Base-by-base conservation (phyloP, 2,113 vertebrate genomes). In the Platichthys stellatus region DNA sequence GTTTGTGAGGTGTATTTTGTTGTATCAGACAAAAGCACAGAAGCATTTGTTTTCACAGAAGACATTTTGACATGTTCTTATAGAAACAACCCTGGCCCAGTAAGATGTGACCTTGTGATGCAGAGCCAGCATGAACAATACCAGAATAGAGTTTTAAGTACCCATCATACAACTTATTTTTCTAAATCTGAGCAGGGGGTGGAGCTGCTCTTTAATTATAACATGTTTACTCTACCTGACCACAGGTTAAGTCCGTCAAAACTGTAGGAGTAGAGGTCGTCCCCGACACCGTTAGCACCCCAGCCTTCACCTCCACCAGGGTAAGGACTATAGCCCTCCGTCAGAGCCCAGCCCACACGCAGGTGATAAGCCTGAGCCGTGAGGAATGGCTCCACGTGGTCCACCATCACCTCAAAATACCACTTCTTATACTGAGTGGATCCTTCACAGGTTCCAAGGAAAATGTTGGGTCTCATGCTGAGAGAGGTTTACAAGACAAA, bases 381-480 rank as follows among this genome's bases (percentile, higher is more conserved):
- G 49, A 97, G 81, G 72, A 97, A 98, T 0, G 96, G 93, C 79
- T 94, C 94, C 84, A 96, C 95, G 0, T 95, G 88, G 28, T 97
- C 96, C 86, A 97, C 96, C 78, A 97, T 96, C 88, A 98, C 82
- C 82, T 98, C 97, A 72, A 95, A 98, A 80, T 98, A 98, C 97
- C 97, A 98, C 85, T 97, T 96, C 89, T 94, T 94, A 20, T 95
- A 98, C 85, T 97, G 96, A 0, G 96, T 97, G 56, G 97, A 95
- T 74, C 96, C 95, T 75, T 97, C 96, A 23, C 96, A 97, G 0
- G 96, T 96, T 64, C 97, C 97, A 72, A 97, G 93, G 70, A 96
- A 98, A 88, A 97, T 96, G 89, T 98, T 97, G 74, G 97, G 97
- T 83, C 97, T 96, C 95, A 97, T 96, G 89, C 97, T 98, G 18